A percentile compares a stretch with the other conserved stretches of the same genome.
Evolutionary conservation across 2,888 invertebrate genomes (phyloP).

Genomic region (Beris morrisii): DNA sequence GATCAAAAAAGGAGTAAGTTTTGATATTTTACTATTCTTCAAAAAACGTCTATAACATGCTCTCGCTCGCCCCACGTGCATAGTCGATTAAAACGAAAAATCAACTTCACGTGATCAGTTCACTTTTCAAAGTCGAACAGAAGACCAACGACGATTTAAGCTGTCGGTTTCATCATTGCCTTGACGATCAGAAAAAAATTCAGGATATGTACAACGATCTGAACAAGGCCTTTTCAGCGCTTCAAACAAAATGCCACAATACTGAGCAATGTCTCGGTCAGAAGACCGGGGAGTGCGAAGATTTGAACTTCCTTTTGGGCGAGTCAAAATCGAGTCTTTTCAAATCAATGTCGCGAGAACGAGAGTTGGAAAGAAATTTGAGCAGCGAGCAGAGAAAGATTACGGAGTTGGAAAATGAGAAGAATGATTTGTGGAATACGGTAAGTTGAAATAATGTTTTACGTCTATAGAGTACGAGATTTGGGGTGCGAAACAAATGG

Average conservation of each 20-base stretch:
- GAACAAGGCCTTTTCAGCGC: conserved; percentile 41
- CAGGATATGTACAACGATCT: conserved; percentile 45
- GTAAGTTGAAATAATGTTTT: conserved; percentile 33
- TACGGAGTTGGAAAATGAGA: conserved; percentile 44
- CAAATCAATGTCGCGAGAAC: conserved; percentile 43
- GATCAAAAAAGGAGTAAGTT: conserved; percentile 44
- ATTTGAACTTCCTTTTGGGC: conserved; percentile 40
- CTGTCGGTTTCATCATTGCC: conserved; percentile 43
- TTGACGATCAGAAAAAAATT: conserved; percentile 42
- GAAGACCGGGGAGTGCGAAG: conserved; percentile 45
- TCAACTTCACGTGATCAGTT: conserved; percentile 47
- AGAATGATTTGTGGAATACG: conserved; percentile 44
- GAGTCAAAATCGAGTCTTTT: conserved; percentile 45
- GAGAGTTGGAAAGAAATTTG: conserved; percentile 42
- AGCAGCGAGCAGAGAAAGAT: conserved; percentile 42
- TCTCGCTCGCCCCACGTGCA: not conserved
- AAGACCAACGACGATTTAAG: conserved; percentile 48
- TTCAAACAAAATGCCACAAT: conserved; percentile 43
- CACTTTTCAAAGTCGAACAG: conserved; percentile 48
- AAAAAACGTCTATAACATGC: not conserved
- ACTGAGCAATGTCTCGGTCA: conserved; percentile 42
- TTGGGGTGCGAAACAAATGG: not conserved
- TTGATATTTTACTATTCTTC: not conserved
- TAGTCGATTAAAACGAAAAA: conserved; percentile 46
- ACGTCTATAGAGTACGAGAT: too few species aligned